A percentile compares a stretch with the other conserved stretches of the same genome.
phyloP scores from a whole-genome alignment of 2,113 vertebrate genomes.

The Balaenoptera acutorostrata region DNA sequence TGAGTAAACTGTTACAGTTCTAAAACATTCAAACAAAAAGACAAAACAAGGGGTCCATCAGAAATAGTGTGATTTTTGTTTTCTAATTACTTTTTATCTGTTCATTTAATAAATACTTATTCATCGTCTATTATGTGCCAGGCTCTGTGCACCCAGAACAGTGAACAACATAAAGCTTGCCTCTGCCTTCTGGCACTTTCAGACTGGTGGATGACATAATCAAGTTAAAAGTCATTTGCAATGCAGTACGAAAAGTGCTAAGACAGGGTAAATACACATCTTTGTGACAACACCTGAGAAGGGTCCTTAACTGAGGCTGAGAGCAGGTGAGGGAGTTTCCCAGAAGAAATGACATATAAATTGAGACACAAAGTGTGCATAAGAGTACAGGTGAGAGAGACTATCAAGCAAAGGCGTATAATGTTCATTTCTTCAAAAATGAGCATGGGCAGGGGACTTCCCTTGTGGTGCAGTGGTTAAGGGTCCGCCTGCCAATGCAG shows the following conservation, averaged over 20 bases:
- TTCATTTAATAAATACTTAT: neutral
- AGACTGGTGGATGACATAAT: no score
- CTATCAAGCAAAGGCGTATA: neutral
- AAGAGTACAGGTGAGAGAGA: neutral
- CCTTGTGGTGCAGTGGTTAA: no score
- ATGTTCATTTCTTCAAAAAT: neutral
- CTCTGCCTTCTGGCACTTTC: neutral
- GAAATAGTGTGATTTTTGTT: neutral
- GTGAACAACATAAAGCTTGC: neutral
- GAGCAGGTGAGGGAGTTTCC: neutral
- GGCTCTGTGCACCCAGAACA: neutral
- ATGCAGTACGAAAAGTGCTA: neutral
- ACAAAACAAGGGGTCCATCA: neutral
- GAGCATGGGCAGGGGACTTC: neutral
- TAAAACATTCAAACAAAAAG: neutral
- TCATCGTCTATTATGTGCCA: neutral
- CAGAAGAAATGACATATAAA: neutral
- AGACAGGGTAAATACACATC: neutral
- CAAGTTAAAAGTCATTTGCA: neutral
- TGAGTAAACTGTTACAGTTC: neutral
- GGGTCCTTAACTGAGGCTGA: neutral
- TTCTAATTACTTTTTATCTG: neutral
- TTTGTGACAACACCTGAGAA: neutral
- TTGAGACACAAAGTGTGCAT: neutral
- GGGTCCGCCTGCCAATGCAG: no score